A percentile compares a stretch with the other conserved stretches of the same genome.
Evolutionary conservation across 2,888 invertebrate species (phyloP).

Genomic region (Ellobium chinense): DNA sequence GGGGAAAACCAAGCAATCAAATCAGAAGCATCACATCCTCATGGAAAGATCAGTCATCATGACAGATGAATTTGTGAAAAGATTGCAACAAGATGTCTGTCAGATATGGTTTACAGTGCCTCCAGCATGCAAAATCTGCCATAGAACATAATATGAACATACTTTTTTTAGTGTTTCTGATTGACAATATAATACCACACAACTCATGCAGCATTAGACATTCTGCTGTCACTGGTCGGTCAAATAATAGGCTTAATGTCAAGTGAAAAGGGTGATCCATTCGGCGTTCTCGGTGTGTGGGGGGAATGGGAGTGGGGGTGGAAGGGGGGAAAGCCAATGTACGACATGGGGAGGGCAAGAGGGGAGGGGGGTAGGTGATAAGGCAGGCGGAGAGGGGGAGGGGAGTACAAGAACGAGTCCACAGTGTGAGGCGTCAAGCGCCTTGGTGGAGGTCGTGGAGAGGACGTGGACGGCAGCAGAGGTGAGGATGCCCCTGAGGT

Average conservation of each 20-base stretch:
- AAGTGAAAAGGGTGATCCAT: constrained; percentile 12
- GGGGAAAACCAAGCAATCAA: too few species aligned
- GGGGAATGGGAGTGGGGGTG: constrained; percentile 12
- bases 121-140: background rate
- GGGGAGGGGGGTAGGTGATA: constrained; percentile 31
- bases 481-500: background rate
- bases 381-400: constrained; percentile 16
- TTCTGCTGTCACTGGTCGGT: background rate
- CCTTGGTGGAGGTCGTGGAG: background rate
- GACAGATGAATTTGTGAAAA: too few species aligned
- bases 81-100: background rate
- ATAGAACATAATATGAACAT: background rate
- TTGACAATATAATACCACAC: background rate
- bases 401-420: constrained; percentile 30
- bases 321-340: constrained; percentile 22
- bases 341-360: constrained; percentile 20
- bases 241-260: constrained; percentile 15
- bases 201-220: background rate
- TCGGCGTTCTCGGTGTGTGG: background rate
- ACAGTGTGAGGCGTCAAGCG: constrained; percentile 14
- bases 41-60: too few species aligned
- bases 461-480: background rate
- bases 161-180: background rate
- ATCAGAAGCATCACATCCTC: too few species aligned
- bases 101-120: background rate